These are phyloP conservation scores for Neelides sp. DNA, from an alignment of 1,140 invertebrate species.

Conservation along the genomic window DNA sequence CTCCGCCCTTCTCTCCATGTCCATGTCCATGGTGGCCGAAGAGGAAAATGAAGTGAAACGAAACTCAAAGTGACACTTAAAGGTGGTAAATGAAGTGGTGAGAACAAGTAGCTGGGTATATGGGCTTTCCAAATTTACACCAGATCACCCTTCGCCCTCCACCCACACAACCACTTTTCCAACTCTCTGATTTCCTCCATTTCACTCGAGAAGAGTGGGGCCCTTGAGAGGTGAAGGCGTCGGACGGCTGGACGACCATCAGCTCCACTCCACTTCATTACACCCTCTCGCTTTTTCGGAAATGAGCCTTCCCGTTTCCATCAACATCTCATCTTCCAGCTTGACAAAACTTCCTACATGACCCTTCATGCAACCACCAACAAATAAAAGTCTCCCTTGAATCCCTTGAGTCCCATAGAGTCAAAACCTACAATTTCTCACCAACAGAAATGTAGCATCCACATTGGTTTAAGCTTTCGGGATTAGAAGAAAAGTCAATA, in stretches of 20 bases:
- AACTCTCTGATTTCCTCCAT: too few relatives aligned
- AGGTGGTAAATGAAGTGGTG: constrained; percentile 21
- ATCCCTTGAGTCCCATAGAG: too few relatives aligned
- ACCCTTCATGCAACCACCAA: too few relatives aligned
- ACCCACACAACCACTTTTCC: too few relatives aligned
- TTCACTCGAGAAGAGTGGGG: too few relatives aligned
- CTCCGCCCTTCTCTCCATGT: neutral
- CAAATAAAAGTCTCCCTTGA: constrained; percentile 14
- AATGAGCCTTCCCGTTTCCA: constrained; percentile 22
- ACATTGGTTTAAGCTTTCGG: too few relatives aligned
- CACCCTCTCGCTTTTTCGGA: constrained; percentile 19
- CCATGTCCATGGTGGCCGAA: neutral
- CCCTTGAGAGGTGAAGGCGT: too few relatives aligned
- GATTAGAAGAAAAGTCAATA: too few relatives aligned
- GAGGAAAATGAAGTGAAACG: constrained; percentile 2
- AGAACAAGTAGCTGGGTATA: constrained; percentile 21
- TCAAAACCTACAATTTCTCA: neutral
- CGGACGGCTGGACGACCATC: too few relatives aligned
- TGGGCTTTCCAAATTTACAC: constrained; percentile 13
- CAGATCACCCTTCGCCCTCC: constrained; percentile 4
- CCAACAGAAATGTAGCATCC: constrained; percentile 2
- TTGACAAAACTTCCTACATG: neutral
- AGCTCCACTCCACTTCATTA: constrained; percentile 25
- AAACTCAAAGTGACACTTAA: constrained; percentile 13
- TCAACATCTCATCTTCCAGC: neutral